These are phyloP conservation scores for Neodon shergylaensis DNA, from an alignment of 2,113 vertebrate genomes.

Conservation along the genomic window DNA sequence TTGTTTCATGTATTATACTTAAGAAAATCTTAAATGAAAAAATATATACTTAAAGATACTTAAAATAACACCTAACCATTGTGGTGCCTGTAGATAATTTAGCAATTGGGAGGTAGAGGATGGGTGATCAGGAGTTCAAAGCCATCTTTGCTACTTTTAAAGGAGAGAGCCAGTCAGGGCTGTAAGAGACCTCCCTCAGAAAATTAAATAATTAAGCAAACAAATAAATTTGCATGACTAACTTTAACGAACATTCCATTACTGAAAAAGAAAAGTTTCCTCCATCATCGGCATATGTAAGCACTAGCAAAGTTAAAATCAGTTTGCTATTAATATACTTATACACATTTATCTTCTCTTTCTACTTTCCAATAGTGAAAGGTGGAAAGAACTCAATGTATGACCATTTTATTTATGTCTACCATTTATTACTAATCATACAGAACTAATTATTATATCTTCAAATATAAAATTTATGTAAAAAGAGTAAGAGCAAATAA, in stretches of 20 bases:
- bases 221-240: neutral
- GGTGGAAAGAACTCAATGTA: neutral
- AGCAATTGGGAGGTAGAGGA: neutral
- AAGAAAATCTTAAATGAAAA: slow-evolving; percentile 44
- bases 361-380: neutral
- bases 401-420: neutral
- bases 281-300: neutral
- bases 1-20: neutral
- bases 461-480: slow-evolving; percentile 10
- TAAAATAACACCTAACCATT: neutral
- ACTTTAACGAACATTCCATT: neutral
- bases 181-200: neutral
- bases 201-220: neutral
- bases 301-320: neutral
- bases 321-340: neutral
- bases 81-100: neutral
- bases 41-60: slow-evolving; percentile 31
- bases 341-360: neutral
- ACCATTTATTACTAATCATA: neutral
- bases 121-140: neutral
- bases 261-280: neutral
- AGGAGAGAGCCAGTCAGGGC: neutral
- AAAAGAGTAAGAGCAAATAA: neutral
- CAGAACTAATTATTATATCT: neutral
- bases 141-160: neutral